Conservation (phyloP, 2,113 vertebrate species). For the Megaceryle torquata region DNA sequence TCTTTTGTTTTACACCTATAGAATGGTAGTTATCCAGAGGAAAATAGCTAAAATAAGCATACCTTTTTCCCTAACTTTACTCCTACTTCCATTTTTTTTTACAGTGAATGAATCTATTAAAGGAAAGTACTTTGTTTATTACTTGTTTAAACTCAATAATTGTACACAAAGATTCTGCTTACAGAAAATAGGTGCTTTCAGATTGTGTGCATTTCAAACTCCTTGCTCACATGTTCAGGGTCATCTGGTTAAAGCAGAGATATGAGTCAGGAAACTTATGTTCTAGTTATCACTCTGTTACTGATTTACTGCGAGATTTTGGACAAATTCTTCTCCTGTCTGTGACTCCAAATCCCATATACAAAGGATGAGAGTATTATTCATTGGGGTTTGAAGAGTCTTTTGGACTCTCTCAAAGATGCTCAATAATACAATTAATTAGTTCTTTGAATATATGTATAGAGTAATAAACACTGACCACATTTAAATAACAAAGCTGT, state of each 20-base stretch:
- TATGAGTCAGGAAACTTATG: not conserved
- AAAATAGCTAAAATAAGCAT: not conserved
- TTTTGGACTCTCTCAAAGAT: not conserved
- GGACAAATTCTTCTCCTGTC: not conserved
- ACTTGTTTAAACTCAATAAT: not conserved
- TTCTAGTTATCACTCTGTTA: not conserved
- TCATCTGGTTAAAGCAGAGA: not conserved
- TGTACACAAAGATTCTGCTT: not conserved
- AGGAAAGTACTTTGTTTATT: not conserved
- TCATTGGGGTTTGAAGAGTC: not conserved
- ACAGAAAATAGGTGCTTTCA: not conserved
- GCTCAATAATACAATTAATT: not conserved
- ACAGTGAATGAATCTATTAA: not conserved
- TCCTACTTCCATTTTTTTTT: not conserved
- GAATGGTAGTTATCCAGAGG: rapidly evolving
- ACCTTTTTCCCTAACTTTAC: not conserved
- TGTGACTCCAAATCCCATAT: not conserved
- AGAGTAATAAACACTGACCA: not conserved
- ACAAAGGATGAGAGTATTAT: not conserved
- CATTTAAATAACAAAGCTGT: not conserved
- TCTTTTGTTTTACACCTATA: not conserved
- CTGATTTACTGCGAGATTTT: conserved; percentile 22
- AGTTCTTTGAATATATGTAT: not conserved
- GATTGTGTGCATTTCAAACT: not conserved
- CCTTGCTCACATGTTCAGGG: not conserved